Base-by-base conservation (phyloP, 53 echinoderm and acorn worm species). In the Holothuria scabra region DNA sequence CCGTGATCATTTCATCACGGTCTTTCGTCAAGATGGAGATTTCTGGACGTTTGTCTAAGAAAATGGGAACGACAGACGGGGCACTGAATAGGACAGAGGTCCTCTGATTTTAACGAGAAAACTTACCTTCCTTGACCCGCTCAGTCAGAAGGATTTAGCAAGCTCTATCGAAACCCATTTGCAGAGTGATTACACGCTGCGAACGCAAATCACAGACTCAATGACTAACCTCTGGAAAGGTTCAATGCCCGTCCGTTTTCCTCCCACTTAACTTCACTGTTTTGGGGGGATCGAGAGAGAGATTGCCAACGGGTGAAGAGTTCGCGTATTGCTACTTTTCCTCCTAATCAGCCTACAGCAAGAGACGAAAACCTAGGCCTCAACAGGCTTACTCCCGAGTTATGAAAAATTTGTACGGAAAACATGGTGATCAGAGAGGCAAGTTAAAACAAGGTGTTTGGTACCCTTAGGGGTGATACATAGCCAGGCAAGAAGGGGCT, bases 381-480 rank as follows among this genome's bases (percentile, higher is more conserved):
- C 72, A 72, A 72, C 72, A 72, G 72, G 72, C 72, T 72, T 72
- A 72, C 72, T 72, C 48, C 24, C 44, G 72, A 72, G 72, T 72
- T 72, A 72, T 72, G 72, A 72, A 72, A 72, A 72, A 72, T 72
- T 72, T 72, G 72, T 72, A 72, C 72, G 72, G 26, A 44, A 72
- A 72, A 72, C 72, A 72, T 72, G 46, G 46, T 22, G 72, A 72
- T 72, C 72, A 72, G 46, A 72, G 72, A 48, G n/a, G 72, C 34
- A 46, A 26, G 72, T 72, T 72, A 72, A 72, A 48, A 48, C 72
- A 72, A 72, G 72, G 72, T 72, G 72, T 72, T 72, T 72, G 34
- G 72, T 46, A 24, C 72, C 72, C 72, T 72, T 11, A 72, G 72
- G 72, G 24, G 21, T 30, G 52, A 52, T 52, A 52, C 52, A 52